Evolutionary conservation across 64 coral and sea anemone genomes (phyloP), one percentile per base, ranked within the genome.

Genomic region (Astreopora myriophthalma): DNA sequence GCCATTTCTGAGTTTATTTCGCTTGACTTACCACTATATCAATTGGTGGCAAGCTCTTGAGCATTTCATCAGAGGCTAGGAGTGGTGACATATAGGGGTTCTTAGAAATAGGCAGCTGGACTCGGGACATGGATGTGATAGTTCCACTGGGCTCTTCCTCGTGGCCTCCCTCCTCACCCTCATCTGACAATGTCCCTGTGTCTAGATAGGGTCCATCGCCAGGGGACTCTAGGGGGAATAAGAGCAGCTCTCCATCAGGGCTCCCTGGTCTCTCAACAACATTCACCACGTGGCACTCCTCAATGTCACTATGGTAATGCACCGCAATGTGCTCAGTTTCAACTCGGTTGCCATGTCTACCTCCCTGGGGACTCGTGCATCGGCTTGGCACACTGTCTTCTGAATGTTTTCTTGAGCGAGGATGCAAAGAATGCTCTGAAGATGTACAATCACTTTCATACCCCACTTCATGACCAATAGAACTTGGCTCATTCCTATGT

Each of bases 21-120:
- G 8, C 13, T 36, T 20, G n/a, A 84, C 94, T 93, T 96, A 99
- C 97, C 97, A 99, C 74, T 64, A 99, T 83, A 87, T 99, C 97
- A 88, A 99, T 79, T 22, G 97, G 94, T 48, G 97, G 97, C 25
- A 99, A 61, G 19, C 34, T 91, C 22, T 76, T 85, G 42, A 99
- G 27, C 91, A 95, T 86, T 74, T 95, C 94, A 66, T 99, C 93
- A 55, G 97, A 69, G 3, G 97, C 97, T 16, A 95, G 75, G 11
- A 99, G 34, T 42, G 97, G 97, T 9, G 97, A 99, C 80, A 99
- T 95, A 16, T 92, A 99, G 2, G 94, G 94, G 40, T 99, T 99
- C 87, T 96, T 96, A 19, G 87, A 44, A 70, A 95, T 95, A 65
- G 95, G 95, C 61, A 96, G 40, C 9, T 3, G 34, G 62, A 96